Evolutionary conservation across 1,140 invertebrate species (phyloP), one percentile per base, ranked within the genome.

Genomic region (Dendrolimus kikuchii): DNA sequence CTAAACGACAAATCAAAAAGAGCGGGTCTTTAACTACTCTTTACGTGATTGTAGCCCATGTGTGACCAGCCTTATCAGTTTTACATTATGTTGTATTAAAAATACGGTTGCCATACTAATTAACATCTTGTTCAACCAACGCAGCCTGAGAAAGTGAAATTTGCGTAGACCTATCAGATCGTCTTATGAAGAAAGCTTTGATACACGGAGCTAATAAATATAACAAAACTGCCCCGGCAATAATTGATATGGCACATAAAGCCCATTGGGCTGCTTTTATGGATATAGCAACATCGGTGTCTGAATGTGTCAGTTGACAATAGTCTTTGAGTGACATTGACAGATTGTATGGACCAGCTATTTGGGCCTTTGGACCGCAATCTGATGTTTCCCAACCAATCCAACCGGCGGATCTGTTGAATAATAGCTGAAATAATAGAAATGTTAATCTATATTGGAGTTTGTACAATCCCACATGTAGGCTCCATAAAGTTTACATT

Each of bases 241-340:
- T 64, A 6, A 80, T 73, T 0, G 77, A 82, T 36, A 82, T 62
- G 0, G 60, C 77, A 46, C 73, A 80, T 5, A 85, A 52, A 0
- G 74, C 74, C 81, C 81, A 85, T 42, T 85, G 81, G 5, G 81
- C 81, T 0, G 80, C 74, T 53, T 73, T 78, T 49, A 83, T 85
- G 2, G 80, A 81, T 5, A 75, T 62, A 0, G 75, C 68, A 2
- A 66, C 66, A n/a, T 83, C 73, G 0, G 70, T 59, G 6, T 68
- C 51, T 0, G 70, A 60, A 40, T 58, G 62, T 4, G 53, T 68
- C 0, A 85, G 60, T 23, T 74, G 57, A 48, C 81, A 85, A 2
- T 57, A 36, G 0, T 47, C 42, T 9, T 58, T 48, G 3, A 85
- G 51, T 2, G 79, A 77, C 0, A 45, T 46, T 0, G 69, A 65